Percentiles rank a stretch among this genome's conserved stretches.
Conservation (phyloP, 2,113 vertebrate species). For the Hassar affinis region DNA sequence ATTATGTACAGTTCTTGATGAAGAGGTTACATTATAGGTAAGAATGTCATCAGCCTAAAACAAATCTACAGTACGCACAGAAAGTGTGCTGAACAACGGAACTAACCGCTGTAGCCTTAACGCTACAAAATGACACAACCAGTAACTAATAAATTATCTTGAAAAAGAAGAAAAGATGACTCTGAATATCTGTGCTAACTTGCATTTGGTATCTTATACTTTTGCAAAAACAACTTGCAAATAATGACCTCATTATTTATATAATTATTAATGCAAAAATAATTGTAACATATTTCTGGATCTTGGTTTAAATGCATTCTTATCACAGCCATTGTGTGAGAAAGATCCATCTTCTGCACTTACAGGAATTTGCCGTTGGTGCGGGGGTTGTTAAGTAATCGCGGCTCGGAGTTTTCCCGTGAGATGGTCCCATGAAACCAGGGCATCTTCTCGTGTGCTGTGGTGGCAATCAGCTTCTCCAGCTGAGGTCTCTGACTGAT, state of each 20-base stretch:
- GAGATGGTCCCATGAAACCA: constrained; percentile 92
- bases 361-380: constrained; percentile 90
- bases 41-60: neutral
- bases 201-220: neutral
- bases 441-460: constrained; percentile 92
- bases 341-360: constrained; percentile 57
- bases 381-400: constrained; percentile 76
- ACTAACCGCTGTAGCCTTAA: neutral
- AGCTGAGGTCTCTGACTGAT: constrained; percentile 95
- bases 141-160: neutral
- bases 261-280: neutral
- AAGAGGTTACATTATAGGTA: too few species aligned
- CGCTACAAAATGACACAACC: neutral
- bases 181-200: neutral
- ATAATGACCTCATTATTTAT: neutral
- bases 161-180: neutral
- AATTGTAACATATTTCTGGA: neutral
- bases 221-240: neutral
- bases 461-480: constrained; percentile 93
- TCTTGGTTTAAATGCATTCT: neutral
- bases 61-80: too few species aligned
- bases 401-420: constrained; percentile 82
- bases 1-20: neutral
- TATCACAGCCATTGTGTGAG: neutral
- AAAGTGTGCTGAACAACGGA: too few species aligned